phyloP scores from a whole-genome alignment of 2,113 vertebrate genomes.

The Ageneiosus marmoratus region DNA sequence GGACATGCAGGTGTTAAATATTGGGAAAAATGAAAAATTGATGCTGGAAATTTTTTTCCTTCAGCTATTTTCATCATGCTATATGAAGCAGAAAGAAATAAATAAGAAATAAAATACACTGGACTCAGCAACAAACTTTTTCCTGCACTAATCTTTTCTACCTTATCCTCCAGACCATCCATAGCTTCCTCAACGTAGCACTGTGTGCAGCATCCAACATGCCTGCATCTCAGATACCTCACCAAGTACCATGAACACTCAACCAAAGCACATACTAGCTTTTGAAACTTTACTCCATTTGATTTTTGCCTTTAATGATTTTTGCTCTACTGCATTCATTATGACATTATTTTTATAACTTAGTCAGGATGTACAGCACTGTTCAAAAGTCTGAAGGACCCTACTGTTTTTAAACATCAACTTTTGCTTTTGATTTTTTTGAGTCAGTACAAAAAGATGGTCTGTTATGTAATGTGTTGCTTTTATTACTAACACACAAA shows the following conservation, averaged over 20 bases:
- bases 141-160: neutral
- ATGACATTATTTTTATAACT: neutral
- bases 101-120: neutral
- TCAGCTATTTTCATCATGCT: neutral
- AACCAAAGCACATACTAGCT: conserved; percentile 13
- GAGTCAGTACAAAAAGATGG: too few species aligned
- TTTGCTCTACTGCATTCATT: neutral
- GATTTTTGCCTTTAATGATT: neutral
- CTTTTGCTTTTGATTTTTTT: too few species aligned
- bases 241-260: conserved; percentile 17
- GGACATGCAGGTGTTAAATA: neutral
- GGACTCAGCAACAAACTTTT: neutral
- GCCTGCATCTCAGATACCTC: conserved; percentile 43
- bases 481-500: too few species aligned
- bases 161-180: neutral
- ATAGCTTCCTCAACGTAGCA: neutral
- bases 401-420: too few species aligned
- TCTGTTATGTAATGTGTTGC: too few species aligned
- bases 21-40: too few species aligned
- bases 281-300: neutral
- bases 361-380: neutral
- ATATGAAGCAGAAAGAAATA: neutral
- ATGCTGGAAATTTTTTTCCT: neutral
- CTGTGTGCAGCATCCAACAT: conserved; percentile 38
- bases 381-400: too few species aligned